Base-by-base conservation (phyloP, 2,888 invertebrate genomes). In the Tromatobia lineatoria region DNA sequence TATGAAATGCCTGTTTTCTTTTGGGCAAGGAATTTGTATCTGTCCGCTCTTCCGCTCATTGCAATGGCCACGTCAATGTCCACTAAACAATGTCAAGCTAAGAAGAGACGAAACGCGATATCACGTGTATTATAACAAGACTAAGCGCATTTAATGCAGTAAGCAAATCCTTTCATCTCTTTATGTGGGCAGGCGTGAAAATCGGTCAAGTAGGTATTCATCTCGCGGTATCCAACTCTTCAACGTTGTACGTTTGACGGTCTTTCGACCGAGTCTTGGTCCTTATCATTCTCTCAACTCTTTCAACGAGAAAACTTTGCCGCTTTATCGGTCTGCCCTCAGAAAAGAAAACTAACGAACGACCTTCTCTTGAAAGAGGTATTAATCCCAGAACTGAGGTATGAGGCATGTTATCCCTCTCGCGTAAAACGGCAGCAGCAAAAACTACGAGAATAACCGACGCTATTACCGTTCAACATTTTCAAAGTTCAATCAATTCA, bases 231-330 rank as follows among this genome's bases (percentile, higher is more conserved):
- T 54, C 67, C 42, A 29, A 47, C 25, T 71, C 64, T 54, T 18
- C 50, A 71, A 64, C 66, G 18, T 71, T 45, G 23, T 52, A 71
- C 61, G 64, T 29, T 64, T 57, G 57, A 23, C 42, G 45, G 45
- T 25, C 38, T 50, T 38, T 54, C 73, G n/a, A n/a, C 10, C 34
- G n/a, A 23, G 38, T 29, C 45, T 50, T 34, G 59, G 42, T 18
- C 42, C 61, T 74, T 73, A 45, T 69, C 50, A 74, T 78, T 69
- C 73, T 74, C 45, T 66, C 29, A 42, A 23, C 42, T 77, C 59
- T 69, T 45, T 64, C 54, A 74, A 73, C 69, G 64, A 78, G 73
- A 69, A 47, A 69, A 52, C 80, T 52, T 76, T 71, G 47, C 23
- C 29, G 74, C 69, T 67, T 74, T 74, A 71, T 57, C 71, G 54